Evolutionary conservation across 2,797 vertebrate genomes (phyloP), one percentile per base, ranked within the genome.

Genomic region (Lophius americanus): DNA sequence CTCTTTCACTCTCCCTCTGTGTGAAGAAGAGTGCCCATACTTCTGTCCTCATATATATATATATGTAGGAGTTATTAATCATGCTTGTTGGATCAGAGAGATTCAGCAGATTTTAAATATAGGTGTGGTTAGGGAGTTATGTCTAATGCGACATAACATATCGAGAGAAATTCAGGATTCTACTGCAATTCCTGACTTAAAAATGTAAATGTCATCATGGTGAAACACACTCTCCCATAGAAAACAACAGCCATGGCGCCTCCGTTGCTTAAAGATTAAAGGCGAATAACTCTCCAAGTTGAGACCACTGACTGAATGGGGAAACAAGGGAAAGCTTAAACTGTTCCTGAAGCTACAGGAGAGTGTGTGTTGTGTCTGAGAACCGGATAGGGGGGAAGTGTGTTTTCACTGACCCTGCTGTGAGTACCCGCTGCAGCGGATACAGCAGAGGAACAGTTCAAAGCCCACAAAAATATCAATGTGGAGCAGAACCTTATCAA

Each of bases 361-460:
- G 61, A 61, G 76, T 51, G 75, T 71, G 67, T 69, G 75, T 55
- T 74, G 69, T 23, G 48, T 68, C 55, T 46, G 37, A 57, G 72
- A 65, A 75, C 78, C 68, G 69, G 77, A 87, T 79, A 67, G 78
- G 50, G 47, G 14, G 78, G 80, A 78, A 76, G 79, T 78, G 71
- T 81, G 80, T 82, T 84, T 83, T 69, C 7, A 55, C 62, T 67
- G 76, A 81, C 58, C 83, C 85, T 14, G 79, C 86, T 85, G 89
- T 68, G 85, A 42, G 56, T 23, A 73, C 67, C 79, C 23, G 76
- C 75, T 70, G 79, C 56, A 68, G 72, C 62, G 76, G 85, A 85
- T 82, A 68, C 33, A 9, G 51, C 1, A 2, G 2, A 60, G 70
- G 57, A 62, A 42, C 55, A 68, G 68, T 87, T 86, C 82, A 89